Evolutionary conservation across 2,888 invertebrate genomes (phyloP).

Genomic region (Ochropacha duplaris): DNA sequence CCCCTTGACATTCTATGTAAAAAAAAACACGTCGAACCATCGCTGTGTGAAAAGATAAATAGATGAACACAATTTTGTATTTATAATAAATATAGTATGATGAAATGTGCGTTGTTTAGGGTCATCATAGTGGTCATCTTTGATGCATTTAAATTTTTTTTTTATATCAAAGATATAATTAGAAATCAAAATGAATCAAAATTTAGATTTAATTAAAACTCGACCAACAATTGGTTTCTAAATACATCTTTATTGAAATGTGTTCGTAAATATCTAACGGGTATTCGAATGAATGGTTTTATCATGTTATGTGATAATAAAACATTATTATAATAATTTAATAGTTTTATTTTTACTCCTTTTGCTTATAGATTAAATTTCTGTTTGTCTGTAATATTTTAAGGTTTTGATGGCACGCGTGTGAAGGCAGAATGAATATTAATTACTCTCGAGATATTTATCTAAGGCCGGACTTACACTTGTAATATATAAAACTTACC

Average conservation of each 20-base stretch:
- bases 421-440: not conserved
- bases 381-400: not conserved
- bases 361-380: not conserved
- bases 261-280: not conserved
- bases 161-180: conserved; percentile 14
- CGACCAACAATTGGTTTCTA: conserved; percentile 1
- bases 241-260: conserved; percentile 6
- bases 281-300: conserved; percentile 25
- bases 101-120: not conserved
- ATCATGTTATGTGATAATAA: conserved; percentile 57
- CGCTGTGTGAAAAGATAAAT: too few species aligned
- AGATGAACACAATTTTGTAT: too few species aligned
- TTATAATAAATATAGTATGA: too few species aligned
- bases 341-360: conserved; percentile 28
- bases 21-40: too few species aligned
- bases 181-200: not conserved
- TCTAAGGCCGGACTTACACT: too few species aligned
- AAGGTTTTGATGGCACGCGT: not conserved
- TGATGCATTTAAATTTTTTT: not conserved
- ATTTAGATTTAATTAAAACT: not conserved
- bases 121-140: not conserved
- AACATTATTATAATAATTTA: conserved; percentile 36
- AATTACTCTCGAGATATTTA: not conserved
- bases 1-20: too few species aligned
- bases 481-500: too few species aligned